These are phyloP conservation scores for Caracal caracal DNA, from an alignment of 2,113 vertebrate species.

Conservation along the genomic window DNA sequence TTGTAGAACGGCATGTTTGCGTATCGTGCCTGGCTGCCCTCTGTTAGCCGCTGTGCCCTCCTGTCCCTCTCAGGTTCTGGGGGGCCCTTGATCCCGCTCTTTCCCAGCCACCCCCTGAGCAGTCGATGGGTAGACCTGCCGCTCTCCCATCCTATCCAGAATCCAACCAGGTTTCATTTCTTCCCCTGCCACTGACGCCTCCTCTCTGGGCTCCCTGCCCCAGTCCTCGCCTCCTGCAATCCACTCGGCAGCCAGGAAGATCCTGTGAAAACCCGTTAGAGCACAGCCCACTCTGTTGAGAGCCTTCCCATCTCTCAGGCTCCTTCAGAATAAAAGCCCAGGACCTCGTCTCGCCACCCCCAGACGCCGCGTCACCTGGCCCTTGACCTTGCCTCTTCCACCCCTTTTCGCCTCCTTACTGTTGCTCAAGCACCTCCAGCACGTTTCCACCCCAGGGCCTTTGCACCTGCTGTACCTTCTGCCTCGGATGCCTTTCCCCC, in stretches of 20 bases:
- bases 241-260: not conserved
- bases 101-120: fast-evolving
- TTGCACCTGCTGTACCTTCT: not conserved
- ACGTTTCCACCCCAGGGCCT: not conserved
- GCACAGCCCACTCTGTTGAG: not conserved
- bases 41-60: not conserved
- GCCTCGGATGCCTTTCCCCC: not conserved
- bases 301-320: not conserved
- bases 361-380: not conserved
- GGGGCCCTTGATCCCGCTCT: not conserved
- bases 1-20: fast-evolving
- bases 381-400: not conserved
- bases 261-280: not conserved
- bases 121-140: fast-evolving
- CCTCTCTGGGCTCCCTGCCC: not conserved
- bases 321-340: not conserved
- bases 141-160: not conserved
- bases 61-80: fast-evolving
- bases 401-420: not conserved
- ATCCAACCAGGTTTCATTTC: not conserved
- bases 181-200: not conserved
- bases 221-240: fast-evolving
- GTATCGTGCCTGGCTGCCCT: not conserved
- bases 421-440: not conserved
- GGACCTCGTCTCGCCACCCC: not conserved